Base-by-base conservation (phyloP, 2,113 vertebrate species). In the Dicentrarchus labrax region DNA sequence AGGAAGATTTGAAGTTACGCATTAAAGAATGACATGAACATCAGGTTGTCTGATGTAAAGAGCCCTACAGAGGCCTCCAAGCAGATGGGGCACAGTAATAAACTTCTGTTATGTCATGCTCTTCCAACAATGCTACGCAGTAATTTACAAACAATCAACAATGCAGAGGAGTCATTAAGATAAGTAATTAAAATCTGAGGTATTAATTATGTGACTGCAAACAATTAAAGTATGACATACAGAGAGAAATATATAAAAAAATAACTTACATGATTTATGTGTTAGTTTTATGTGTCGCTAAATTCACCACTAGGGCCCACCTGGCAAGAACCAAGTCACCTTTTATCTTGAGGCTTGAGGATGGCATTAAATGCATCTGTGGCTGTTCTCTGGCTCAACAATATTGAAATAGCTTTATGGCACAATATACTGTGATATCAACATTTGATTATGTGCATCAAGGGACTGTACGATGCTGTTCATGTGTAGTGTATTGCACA, bases 81-180 rank as follows among this genome's bases (percentile, higher is more conserved):
- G 86, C 92, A 92, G 91, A 91, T 89, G 85, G 74, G 61, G 36
- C 54, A 50, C 67, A 9, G 48, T 91, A 89, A 92, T 82, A 87
- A 86, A 90, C 85, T 60, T 76, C 76, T 84, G 81, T 57, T 80
- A 17, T 70, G 77, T 73, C 67, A 53, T 51, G 88, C 78, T 64
- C 83, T 70, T 80, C 69, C 68, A 88, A 85, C 78, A 77, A 78
- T 78, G 85, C 70, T 11, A 68, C 9, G 19, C 62, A 61, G n/a
- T 74, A 12, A 79, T 80, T 84, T 81, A 83, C 71, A n/a, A 65
- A 70, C 43, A 65, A 68, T 84, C 68, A 83, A 74, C 83, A 85
- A 81, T 80, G 54, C 61, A 45, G 48, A 71, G 4, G 72, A 73
- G 47, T 61, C 48, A 81, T 80, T 83, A 78, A 71, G 72, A 81